A percentile compares a stretch with the other conserved stretches of the same genome.
Conservation (phyloP, 1,140 invertebrate species). For the Matsumurasca onukii region DNA sequence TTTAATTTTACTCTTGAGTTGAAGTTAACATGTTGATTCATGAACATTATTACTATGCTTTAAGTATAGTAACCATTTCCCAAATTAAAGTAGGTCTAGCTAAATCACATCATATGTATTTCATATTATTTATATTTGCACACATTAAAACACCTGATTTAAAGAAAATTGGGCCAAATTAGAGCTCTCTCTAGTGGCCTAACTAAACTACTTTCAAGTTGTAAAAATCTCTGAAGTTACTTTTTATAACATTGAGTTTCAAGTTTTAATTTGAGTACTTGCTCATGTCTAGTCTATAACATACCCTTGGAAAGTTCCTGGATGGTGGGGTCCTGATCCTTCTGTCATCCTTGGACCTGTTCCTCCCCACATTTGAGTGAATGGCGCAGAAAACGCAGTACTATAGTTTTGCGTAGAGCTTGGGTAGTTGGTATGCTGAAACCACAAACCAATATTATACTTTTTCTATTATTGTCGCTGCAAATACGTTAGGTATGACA, state of each 20-base stretch:
- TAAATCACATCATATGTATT: too few species aligned
- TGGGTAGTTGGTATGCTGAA: conserved; percentile 90
- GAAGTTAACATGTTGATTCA: too few species aligned
- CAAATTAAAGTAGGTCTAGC: not conserved
- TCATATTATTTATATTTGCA: not conserved
- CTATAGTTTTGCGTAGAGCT: conserved; percentile 98
- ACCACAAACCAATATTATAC: too few species aligned
- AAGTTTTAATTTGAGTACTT: not conserved
- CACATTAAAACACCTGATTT: not conserved
- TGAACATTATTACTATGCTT: too few species aligned
- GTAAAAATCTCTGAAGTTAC: not conserved
- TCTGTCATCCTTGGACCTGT: conserved; percentile 94
- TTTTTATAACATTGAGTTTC: not conserved
- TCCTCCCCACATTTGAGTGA: conserved; percentile 99
- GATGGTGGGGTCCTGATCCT: conserved; percentile 95
- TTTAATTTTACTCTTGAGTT: too few species aligned
- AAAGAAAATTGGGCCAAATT: not conserved
- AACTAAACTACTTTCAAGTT: not conserved
- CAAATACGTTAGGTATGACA: too few species aligned
- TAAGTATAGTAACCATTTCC: too few species aligned
- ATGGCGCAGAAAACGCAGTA: conserved; percentile 99
- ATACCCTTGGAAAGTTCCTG: conserved; percentile 76
- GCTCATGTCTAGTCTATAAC: not conserved
- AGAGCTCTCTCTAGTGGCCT: not conserved
- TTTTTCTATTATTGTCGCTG: too few species aligned